Evolutionary conservation across 2,888 invertebrate genomes (phyloP).

Genomic region (Pasiphila rectangulata): DNA sequence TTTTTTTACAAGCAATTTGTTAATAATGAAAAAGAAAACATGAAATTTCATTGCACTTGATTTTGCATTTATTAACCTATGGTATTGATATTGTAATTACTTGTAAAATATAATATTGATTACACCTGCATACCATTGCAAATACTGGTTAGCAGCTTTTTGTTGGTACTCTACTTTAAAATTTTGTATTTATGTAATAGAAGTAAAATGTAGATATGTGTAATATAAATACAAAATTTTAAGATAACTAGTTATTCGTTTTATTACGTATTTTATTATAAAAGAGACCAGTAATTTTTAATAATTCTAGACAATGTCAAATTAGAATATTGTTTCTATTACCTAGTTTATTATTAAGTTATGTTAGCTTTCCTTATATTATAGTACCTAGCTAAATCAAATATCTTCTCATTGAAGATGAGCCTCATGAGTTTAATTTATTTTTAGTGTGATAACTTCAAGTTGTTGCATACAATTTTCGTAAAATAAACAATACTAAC

Average conservation of each 20-base stretch:
- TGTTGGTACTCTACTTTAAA: slow-evolving; percentile 76
- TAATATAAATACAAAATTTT: slow-evolving; percentile 82
- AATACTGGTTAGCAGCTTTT: slow-evolving; percentile 79
- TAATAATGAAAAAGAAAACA: slow-evolving; percentile 60
- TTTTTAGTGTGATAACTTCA: slow-evolving; percentile 74
- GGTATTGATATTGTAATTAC: slow-evolving; percentile 81
- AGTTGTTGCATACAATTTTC: slow-evolving; percentile 76
- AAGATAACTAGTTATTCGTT: slow-evolving; percentile 71
- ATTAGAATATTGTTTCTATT: slow-evolving; percentile 73
- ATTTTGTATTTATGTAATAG: slow-evolving; percentile 82
- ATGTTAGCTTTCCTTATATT: slow-evolving; percentile 65
- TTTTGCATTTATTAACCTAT: slow-evolving; percentile 82
- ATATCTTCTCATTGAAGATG: slow-evolving; percentile 61
- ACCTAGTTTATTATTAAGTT: slow-evolving; percentile 70
- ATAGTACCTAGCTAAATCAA: slow-evolving; percentile 65
- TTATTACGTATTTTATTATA: slow-evolving; percentile 71
- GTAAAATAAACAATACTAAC: slow-evolving; percentile 77
- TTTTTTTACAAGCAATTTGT: slow-evolving; percentile 65
- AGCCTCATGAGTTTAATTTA: slow-evolving; percentile 75
- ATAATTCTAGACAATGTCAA: slow-evolving; percentile 64
- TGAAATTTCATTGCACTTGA: slow-evolving; percentile 79
- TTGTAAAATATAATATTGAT: slow-evolving; percentile 78
- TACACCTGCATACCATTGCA: slow-evolving; percentile 76
- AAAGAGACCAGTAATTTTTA: slow-evolving; percentile 70
- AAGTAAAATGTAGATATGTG: slow-evolving; percentile 81